Evolutionary conservation across 2,113 vertebrate genomes (phyloP).

Genomic region (Ariopsis seemanni): DNA sequence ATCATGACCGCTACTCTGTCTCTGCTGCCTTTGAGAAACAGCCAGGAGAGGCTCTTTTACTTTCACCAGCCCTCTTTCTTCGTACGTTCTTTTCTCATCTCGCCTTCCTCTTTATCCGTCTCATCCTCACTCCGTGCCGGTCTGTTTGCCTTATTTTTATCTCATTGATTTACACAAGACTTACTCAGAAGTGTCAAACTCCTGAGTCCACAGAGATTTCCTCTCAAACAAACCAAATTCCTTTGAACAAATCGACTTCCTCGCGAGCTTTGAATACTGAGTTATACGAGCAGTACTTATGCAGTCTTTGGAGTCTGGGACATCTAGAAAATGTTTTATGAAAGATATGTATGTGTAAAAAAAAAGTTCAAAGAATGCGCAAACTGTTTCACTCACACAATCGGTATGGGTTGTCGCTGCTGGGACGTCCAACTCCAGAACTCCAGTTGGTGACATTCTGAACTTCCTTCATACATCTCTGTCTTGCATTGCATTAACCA

Average conservation of each 20-base stretch:
- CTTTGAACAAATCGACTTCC: neutral
- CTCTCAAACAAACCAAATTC: neutral
- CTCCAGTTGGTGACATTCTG: neutral
- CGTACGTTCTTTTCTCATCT: neutral
- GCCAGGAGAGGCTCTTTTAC: constrained; percentile 16
- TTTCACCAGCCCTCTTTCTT: constrained; percentile 19
- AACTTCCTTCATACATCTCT: neutral
- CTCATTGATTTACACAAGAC: constrained; percentile 15
- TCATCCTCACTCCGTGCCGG: constrained; percentile 16
- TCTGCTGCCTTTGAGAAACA: constrained; percentile 20
- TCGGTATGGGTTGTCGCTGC: neutral
- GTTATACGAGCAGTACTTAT: neutral
- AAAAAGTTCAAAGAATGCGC: neutral
- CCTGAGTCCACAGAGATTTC: constrained; percentile 17
- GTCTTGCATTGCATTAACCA: too few species aligned
- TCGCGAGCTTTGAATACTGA: neutral
- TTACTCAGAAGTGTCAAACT: constrained; percentile 26
- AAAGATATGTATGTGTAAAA: neutral
- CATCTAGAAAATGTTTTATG: neutral
- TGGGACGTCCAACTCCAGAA: too few species aligned
- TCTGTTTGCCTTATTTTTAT: constrained; percentile 7
- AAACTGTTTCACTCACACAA: neutral
- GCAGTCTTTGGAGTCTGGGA: neutral
- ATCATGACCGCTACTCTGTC: constrained; percentile 30
- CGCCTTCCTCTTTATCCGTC: constrained; percentile 14